Percentiles rank a stretch among this genome's conserved stretches.
These are phyloP conservation scores for Agapornis roseicollis DNA, from an alignment of 2,113 vertebrate species.

Conservation along the genomic window DNA sequence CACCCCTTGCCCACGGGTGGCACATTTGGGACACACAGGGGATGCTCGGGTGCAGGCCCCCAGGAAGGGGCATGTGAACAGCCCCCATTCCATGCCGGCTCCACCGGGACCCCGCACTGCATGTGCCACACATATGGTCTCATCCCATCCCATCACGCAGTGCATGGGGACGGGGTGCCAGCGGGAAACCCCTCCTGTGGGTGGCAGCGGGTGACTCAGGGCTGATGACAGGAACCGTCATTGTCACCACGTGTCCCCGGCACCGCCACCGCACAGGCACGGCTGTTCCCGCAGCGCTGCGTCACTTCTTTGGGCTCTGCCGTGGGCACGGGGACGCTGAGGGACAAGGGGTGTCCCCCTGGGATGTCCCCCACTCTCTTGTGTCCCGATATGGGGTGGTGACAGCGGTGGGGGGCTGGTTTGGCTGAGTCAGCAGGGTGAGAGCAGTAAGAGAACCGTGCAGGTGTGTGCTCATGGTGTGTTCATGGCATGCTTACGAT, in stretches of 20 bases:
- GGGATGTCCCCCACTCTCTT: background rate
- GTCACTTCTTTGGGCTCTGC: background rate
- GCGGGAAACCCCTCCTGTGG: background rate
- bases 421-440: background rate
- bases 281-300: background rate
- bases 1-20: background rate
- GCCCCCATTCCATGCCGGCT: background rate
- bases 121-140: background rate
- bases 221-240: background rate
- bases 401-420: background rate
- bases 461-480: background rate
- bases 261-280: background rate
- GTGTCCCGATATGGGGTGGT: background rate
- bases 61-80: background rate
- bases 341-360: background rate
- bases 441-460: too few relatives aligned
- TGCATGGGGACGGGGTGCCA: background rate
- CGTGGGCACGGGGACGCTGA: background rate
- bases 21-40: background rate
- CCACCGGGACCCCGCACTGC: background rate
- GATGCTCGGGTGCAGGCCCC: background rate
- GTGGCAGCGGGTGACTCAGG: background rate
- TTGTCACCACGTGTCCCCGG: background rate
- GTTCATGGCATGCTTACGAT: fast-evolving
- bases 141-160: background rate